A percentile compares a stretch with the other conserved stretches of the same genome.
Conservation (phyloP, 2,113 vertebrate genomes). For the Sclerurus mexicanus region DNA sequence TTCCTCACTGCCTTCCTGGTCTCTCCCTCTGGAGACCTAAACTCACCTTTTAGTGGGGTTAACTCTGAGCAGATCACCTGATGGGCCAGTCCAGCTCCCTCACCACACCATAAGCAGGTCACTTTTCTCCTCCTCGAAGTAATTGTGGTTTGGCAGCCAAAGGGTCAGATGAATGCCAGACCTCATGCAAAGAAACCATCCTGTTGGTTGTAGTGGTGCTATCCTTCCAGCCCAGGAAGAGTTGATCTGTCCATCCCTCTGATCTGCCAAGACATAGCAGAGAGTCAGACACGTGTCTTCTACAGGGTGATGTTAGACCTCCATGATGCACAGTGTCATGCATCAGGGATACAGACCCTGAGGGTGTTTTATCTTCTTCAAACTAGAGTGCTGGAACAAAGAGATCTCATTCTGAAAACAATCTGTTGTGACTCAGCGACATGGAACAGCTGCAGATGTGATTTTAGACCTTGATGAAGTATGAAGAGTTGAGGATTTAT, state of each 20-base stretch:
- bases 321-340: fast-evolving
- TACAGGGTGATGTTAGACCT: not conserved
- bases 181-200: not conserved
- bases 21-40: not conserved
- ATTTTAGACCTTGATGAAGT: conserved; percentile 16
- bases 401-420: conserved; percentile 7
- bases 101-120: not conserved
- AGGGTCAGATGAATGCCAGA: not conserved
- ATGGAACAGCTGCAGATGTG: conserved; percentile 28
- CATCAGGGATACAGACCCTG: not conserved
- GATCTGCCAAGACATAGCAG: not conserved
- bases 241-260: not conserved
- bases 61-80: not conserved
- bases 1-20: not conserved
- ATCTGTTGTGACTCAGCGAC: not conserved
- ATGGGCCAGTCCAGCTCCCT: not conserved
- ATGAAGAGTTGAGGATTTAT: not conserved
- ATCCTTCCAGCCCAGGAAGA: not conserved
- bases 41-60: not conserved
- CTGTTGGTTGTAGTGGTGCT: not conserved
- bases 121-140: fast-evolving
- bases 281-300: not conserved
- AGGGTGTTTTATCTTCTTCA: not conserved
- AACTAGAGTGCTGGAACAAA: not conserved
- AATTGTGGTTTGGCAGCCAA: not conserved